Evolutionary conservation across 2,888 invertebrate species (phyloP).

Genomic region (Tridacna crocea): DNA sequence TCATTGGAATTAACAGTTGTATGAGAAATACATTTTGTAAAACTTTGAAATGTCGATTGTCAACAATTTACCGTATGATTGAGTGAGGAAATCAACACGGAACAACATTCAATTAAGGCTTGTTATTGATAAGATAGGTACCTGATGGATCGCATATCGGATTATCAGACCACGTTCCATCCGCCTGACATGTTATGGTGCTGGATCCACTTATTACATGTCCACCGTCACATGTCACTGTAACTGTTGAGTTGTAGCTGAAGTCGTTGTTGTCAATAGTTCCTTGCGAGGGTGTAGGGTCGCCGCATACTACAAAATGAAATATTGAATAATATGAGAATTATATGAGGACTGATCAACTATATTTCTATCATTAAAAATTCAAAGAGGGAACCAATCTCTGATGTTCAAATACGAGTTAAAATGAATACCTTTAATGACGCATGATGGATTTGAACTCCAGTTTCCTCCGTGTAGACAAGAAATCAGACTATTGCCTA

Average conservation of each 20-base stretch:
- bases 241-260: constrained; percentile 6
- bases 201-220: constrained; percentile 1
- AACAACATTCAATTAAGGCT: too few species aligned
- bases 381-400: too few species aligned
- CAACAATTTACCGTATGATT: too few species aligned
- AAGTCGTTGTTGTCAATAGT: background rate
- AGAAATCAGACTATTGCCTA: background rate
- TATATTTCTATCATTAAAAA: too few species aligned
- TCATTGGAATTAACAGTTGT: too few species aligned
- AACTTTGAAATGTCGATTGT: too few species aligned
- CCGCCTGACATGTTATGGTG: background rate
- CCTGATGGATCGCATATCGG: constrained; percentile 14
- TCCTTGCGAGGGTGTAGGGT: constrained; percentile 21
- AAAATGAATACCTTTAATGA: background rate
- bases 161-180: constrained; percentile 14
- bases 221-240: constrained; percentile 8
- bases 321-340: background rate
- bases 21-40: too few species aligned
- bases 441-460: background rate
- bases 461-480: background rate
- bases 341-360: background rate
- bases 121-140: background rate
- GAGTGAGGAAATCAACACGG: too few species aligned
- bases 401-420: too few species aligned
- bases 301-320: constrained; percentile 30